Base-by-base conservation (phyloP, 2,797 vertebrate genomes). In the Poecilia wingei region DNA sequence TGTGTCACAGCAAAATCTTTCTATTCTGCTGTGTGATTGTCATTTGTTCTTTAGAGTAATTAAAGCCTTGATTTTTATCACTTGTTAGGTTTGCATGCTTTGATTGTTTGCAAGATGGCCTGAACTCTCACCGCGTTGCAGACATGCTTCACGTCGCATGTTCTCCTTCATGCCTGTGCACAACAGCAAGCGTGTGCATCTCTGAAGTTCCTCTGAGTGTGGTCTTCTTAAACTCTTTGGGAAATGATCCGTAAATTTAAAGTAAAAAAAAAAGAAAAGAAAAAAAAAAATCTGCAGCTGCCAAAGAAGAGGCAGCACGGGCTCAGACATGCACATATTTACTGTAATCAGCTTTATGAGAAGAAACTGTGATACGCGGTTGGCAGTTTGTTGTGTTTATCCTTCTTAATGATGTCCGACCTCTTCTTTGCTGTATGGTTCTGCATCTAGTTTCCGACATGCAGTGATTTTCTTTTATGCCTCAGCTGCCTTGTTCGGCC, bases 201-300 rank as follows among this genome's bases (percentile, higher is more conserved):
- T 49, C 51, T 33, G 45, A 53, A 49, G 25, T 64, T 77, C 46
- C 61, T 69, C 25, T 3, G 47, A 69, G 43, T 41, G 75, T 78
- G 64, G 77, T 55, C 72, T 86, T 83, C 78, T 72, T 87, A 80
- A 86, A 84, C 83, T 88, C 51, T 59, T n/a, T 47, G 79, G 25
- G 82, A 83, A 87, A 84, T 84, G 46, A 82, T 84, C 82, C 41
- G 64, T 86, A 80, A 76, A 80, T 84, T 57, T 69, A 75, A 79
- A 85, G 82, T 83, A 78, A 43, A 82, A 72, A 51, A 51, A 43
- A 10, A 6, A 22, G 6, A 22, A 51, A 73, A 81, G 71, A 39
- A 80, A 64, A 69, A 41, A 77, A 69, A 75, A 81, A 72, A 84
- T 84, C 79, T 20, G 74, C 86, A 79, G 73, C 66, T 46, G 77